These are phyloP conservation scores for Pseudoatta argentina DNA, from an alignment of 1,140 invertebrate species.

Conservation along the genomic window DNA sequence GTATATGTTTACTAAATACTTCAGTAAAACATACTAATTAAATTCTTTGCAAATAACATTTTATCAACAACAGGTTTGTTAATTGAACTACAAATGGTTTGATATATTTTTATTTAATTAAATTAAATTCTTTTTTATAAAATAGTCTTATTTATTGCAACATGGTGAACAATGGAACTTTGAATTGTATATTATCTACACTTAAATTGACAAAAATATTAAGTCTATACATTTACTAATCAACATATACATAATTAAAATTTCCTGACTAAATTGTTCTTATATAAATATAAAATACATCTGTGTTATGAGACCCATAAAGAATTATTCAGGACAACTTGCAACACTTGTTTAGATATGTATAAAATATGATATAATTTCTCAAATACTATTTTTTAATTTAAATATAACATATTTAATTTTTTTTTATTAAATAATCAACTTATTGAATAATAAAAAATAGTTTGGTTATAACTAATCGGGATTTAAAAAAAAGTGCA, in stretches of 20 bases:
- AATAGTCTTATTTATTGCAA: background rate
- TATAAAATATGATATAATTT: background rate
- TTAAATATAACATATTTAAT: slow-evolving; percentile 1
- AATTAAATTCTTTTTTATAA: background rate
- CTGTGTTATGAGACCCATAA: background rate
- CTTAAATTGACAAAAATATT: background rate
- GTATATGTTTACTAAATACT: background rate
- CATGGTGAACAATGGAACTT: background rate
- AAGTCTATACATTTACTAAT: background rate
- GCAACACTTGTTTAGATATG: slow-evolving; percentile 22
- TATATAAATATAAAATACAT: background rate
- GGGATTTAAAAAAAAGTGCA: background rate
- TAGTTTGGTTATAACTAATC: background rate
- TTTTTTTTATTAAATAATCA: background rate
- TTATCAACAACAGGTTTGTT: background rate
- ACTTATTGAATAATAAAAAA: background rate
- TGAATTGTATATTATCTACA: background rate
- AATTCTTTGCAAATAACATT: background rate
- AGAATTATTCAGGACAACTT: slow-evolving; percentile 50
- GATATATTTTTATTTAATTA: background rate
- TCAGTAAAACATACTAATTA: background rate
- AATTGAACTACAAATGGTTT: background rate
- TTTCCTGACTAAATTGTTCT: background rate
- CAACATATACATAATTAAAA: background rate
- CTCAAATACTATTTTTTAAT: background rate